Evolutionary conservation across 2,888 invertebrate genomes (phyloP).

Genomic region (Molorchus minor): DNA sequence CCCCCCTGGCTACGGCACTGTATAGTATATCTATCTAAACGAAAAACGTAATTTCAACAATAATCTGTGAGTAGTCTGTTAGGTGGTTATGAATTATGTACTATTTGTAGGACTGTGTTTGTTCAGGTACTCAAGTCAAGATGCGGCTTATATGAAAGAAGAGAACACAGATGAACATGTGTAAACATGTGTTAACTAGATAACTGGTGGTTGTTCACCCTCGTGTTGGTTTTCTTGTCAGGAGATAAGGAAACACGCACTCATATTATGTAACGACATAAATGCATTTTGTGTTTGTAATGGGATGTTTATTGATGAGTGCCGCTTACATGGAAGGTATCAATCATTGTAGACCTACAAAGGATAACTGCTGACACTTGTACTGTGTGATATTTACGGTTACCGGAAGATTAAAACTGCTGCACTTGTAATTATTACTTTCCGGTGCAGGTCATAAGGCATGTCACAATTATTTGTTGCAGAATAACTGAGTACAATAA

Average conservation of each 20-base stretch:
- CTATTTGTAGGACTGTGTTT: constrained; percentile 38
- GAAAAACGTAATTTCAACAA: constrained; percentile 14
- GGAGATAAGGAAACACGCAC: constrained; percentile 43
- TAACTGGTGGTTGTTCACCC: constrained; percentile 48
- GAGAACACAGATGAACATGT: constrained; percentile 48
- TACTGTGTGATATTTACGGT: too few relatives aligned
- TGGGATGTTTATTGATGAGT: constrained; percentile 34
- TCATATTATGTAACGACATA: constrained; percentile 35
- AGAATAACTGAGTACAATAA: too few relatives aligned
- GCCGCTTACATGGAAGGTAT: constrained; percentile 37
- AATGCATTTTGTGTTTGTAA: constrained; percentile 36
- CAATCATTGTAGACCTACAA: too few relatives aligned
- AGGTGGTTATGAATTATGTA: constrained; percentile 11
- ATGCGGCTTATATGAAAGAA: constrained; percentile 42
- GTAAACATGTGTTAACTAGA: constrained; percentile 52
- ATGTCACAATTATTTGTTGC: too few relatives aligned
- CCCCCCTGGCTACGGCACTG: too few relatives aligned
- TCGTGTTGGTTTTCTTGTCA: constrained; percentile 45
- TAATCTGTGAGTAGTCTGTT: constrained; percentile 18
- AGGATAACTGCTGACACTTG: too few relatives aligned
- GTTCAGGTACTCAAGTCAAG: constrained; percentile 45
- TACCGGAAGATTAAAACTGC: too few relatives aligned
- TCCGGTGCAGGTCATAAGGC: too few relatives aligned
- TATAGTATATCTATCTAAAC: constrained; percentile 11
- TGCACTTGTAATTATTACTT: too few relatives aligned